These are phyloP conservation scores for Zosterops hypoxanthus DNA, from an alignment of 2,113 vertebrate species.

Conservation along the genomic window DNA sequence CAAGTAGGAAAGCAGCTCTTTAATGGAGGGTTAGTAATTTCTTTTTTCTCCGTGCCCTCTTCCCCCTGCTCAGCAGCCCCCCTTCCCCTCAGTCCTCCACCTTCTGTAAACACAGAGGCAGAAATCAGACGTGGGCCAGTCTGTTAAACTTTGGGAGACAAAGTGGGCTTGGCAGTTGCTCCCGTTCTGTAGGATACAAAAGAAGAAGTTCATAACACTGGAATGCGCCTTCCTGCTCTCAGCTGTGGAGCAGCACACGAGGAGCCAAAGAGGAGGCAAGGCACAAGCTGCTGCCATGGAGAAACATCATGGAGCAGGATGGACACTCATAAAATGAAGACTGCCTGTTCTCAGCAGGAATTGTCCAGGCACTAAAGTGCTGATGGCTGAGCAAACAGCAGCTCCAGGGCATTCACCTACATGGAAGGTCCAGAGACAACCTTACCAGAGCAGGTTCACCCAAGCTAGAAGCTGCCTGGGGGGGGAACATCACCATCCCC, in stretches of 20 bases:
- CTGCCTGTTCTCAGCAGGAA: background rate
- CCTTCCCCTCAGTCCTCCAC: background rate
- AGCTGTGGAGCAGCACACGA: background rate
- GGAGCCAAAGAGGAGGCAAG: background rate
- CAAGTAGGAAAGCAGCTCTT: constrained; percentile 73
- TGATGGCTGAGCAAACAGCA: background rate
- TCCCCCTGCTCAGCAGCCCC: background rate
- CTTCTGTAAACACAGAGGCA: constrained; percentile 74
- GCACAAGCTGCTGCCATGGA: background rate
- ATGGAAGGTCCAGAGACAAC: background rate
- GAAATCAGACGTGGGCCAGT: constrained; percentile 63
- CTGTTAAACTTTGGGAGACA: constrained; percentile 63
- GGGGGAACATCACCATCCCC: background rate
- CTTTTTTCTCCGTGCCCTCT: background rate
- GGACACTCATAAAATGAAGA: background rate
- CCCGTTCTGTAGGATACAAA: background rate
- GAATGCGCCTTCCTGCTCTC: constrained; percentile 52
- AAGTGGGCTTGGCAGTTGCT: constrained; percentile 49
- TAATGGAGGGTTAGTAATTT: constrained; percentile 70
- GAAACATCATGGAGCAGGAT: background rate
- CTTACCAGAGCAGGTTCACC: background rate
- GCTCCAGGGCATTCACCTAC: background rate
- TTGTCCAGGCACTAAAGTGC: background rate
- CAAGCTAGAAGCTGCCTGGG: background rate
- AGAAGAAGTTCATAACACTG: constrained; percentile 28